Conservation (phyloP, 53 echinoderm and acorn worm species). For the Paracentrotus lividus region DNA sequence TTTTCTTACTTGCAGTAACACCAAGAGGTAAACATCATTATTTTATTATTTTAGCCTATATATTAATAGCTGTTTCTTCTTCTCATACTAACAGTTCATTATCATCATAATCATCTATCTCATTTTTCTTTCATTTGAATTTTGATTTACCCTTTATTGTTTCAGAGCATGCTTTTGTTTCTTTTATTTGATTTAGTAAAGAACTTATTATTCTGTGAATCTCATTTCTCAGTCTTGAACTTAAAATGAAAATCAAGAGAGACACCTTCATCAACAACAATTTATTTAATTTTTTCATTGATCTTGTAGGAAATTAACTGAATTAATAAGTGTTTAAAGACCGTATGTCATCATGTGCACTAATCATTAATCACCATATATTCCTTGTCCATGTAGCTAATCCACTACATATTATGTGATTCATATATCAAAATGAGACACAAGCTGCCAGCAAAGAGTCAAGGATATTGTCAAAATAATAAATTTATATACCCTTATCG, state of each 20-base stretch:
- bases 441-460: too few species aligned
- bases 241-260: background rate
- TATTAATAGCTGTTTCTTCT: background rate
- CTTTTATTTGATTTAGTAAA: background rate
- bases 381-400: background rate
- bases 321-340: background rate
- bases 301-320: background rate
- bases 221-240: background rate
- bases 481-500: too few species aligned
- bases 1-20: conserved; percentile 78
- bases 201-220: background rate
- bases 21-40: conserved; percentile 75
- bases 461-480: too few species aligned
- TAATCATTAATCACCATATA: too few species aligned
- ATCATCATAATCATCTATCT: background rate
- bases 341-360: background rate
- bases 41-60: conserved; percentile 32
- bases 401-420: background rate
- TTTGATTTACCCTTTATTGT: background rate
- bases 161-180: conserved; percentile 22
- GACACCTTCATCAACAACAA: too few species aligned
- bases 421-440: too few species aligned
- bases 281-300: background rate
- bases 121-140: background rate
- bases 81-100: background rate